Conservation (phyloP, 92 coral and sea anemone species). For the Blastomussa wellsi region DNA sequence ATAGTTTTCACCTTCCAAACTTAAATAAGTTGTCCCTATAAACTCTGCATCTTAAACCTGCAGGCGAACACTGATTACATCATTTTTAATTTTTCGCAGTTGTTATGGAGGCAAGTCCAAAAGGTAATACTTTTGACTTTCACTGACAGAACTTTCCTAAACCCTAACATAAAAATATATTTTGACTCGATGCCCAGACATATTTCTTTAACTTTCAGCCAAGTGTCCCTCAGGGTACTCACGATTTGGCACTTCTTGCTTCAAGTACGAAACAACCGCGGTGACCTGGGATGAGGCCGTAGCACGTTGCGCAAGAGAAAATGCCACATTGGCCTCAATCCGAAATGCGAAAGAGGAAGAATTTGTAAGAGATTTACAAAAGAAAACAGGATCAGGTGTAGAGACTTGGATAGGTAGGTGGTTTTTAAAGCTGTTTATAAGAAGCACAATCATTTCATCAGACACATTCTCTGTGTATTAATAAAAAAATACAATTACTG, state of each 20-base stretch:
- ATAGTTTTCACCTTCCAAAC: background rate
- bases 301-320: slow-evolving; percentile 67
- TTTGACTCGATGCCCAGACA: background rate
- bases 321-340: slow-evolving; percentile 75
- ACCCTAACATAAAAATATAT: background rate
- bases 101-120: slow-evolving; percentile 77
- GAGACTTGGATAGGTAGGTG: slow-evolving; percentile 76
- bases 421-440: background rate
- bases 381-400: slow-evolving; percentile 47
- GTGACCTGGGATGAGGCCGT: slow-evolving; percentile 86
- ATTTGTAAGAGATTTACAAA: slow-evolving; percentile 70
- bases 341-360: slow-evolving; percentile 76
- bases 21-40: background rate
- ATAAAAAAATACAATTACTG: too few relatives aligned
- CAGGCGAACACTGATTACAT: background rate
- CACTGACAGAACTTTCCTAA: background rate
- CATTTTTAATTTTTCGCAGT: slow-evolving; percentile 37
- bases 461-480: background rate
- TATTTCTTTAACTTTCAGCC: slow-evolving; percentile 38
- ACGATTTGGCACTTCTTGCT: slow-evolving; percentile 78
- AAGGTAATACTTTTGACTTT: slow-evolving; percentile 54
- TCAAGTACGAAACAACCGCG: slow-evolving; percentile 66
- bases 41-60: background rate
- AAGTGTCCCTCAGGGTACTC: slow-evolving; percentile 71
- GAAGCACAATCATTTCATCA: background rate